Evolutionary conservation across 2,113 vertebrate species (phyloP), one percentile per base, ranked within the genome.

Genomic region (Trachemys scripta): DNA sequence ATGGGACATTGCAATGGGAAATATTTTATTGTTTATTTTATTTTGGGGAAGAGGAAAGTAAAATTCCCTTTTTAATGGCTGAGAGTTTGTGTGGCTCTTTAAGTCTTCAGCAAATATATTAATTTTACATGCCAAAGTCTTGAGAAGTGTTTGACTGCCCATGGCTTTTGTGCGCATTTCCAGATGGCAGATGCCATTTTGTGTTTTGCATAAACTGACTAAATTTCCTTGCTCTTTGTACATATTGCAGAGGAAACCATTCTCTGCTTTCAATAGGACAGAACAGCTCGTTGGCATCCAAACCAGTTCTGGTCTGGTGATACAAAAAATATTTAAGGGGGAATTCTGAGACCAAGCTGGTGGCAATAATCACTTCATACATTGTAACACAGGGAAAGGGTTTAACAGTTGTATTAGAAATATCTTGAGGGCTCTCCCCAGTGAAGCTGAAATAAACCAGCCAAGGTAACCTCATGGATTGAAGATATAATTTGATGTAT

Each of bases 111-210:
- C 90, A 94, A 97, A 97, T 96, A 91, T 93, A 95, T 97, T 97
- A 97, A 97, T 98, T 98, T 98, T 97, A 97, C 92, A 96, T 98
- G 98, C 97, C 98, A 98, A 97, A 98, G 97, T 98, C 98, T 98
- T 98, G 97, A 98, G 98, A 98, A 97, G 96, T 93, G 95, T 98
- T 98, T 96, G 97, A 98, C 96, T 95, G 98, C 98, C 97, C 97
- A 93, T 94, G 93, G 98, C 97, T 98, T 98, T 98, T 98, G 97
- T 98, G 97, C 97, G 92, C 95, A 96, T 98, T 97, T 98, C 98
- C 98, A 98, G 98, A 98, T 98, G 98, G 98, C 98, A 98, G 97
- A 98, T 98, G 98, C 98, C 98, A 98, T 98, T 98, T 98, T 98
- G 97, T 98, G 98, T 98, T 98, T 98, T 98, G 98, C 98, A 98